These are phyloP conservation scores for Limnodromus scolopaceus DNA, from an alignment of 2,797 vertebrate species.

Conservation along the genomic window DNA sequence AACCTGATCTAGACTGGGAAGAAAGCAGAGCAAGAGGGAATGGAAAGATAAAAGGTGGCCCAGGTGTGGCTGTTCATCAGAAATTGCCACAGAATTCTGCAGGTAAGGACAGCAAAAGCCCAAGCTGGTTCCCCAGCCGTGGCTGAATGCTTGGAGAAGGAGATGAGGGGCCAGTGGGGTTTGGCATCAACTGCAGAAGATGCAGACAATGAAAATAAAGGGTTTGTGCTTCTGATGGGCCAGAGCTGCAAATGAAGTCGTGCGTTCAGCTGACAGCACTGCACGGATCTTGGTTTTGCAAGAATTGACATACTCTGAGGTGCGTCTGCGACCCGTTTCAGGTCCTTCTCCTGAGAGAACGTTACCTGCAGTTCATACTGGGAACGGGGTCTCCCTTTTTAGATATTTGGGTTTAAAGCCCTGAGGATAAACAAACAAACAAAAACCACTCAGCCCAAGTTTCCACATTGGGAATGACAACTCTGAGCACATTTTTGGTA, in stretches of 20 bases:
- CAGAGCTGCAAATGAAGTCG: background rate
- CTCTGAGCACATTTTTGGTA: background rate
- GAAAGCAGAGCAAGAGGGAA: background rate
- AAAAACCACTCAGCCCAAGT: background rate
- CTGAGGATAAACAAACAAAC: background rate
- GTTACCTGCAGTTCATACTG: background rate
- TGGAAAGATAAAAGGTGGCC: background rate
- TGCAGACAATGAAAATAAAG: background rate
- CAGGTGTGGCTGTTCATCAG: background rate
- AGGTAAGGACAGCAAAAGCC: background rate
- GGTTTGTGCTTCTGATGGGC: background rate
- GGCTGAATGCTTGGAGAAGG: background rate
- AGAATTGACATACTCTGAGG: background rate
- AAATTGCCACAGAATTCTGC: background rate
- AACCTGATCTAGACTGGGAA: background rate
- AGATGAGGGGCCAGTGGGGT: background rate
- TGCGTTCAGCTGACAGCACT: background rate
- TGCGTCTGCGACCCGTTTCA: background rate
- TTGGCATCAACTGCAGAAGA: background rate
- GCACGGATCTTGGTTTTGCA: background rate
- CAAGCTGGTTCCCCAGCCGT: background rate
- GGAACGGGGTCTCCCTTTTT: background rate
- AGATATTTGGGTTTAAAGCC: background rate
- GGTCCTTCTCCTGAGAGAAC: background rate
- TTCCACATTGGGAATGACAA: background rate